phyloP scores from a whole-genome alignment of 2,797 vertebrate genomes.

The Enteromius unitaeniatus region DNA sequence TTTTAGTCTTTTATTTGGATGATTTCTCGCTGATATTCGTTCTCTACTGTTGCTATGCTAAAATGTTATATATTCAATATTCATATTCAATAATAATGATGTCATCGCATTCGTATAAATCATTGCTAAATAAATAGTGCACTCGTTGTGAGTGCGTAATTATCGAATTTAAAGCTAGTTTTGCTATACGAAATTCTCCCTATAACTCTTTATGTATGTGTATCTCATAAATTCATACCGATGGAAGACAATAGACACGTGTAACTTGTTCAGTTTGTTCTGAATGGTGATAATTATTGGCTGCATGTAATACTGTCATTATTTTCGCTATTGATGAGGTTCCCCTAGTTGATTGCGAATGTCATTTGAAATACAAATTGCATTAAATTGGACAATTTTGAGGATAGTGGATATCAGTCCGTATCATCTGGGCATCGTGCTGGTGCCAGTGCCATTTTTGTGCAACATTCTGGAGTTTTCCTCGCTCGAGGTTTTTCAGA shows the following conservation, averaged over 20 bases:
- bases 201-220: slow-evolving; percentile 45
- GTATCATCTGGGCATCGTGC: slow-evolving; percentile 68
- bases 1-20: neutral
- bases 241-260: slow-evolving; percentile 82
- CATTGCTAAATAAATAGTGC: neutral
- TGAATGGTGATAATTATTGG: slow-evolving; percentile 85
- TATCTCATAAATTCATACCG: slow-evolving; percentile 72
- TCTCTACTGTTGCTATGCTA: neutral
- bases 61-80: neutral
- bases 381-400: slow-evolving; percentile 83
- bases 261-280: slow-evolving; percentile 81
- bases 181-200: neutral
- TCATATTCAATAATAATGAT: neutral
- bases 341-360: slow-evolving; percentile 79
- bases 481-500: slow-evolving; percentile 59
- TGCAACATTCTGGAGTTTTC: slow-evolving; percentile 69
- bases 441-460: slow-evolving; percentile 68
- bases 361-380: slow-evolving; percentile 83
- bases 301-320: slow-evolving; percentile 81
- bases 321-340: slow-evolving; percentile 82
- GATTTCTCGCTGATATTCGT: neutral
- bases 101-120: neutral
- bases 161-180: neutral
- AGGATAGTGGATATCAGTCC: slow-evolving; percentile 75
- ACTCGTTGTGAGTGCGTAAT: neutral